Percentiles rank a stretch among this genome's conserved stretches.
Evolutionary conservation across 2,113 vertebrate genomes (phyloP).

Genomic region (Columba livia): DNA sequence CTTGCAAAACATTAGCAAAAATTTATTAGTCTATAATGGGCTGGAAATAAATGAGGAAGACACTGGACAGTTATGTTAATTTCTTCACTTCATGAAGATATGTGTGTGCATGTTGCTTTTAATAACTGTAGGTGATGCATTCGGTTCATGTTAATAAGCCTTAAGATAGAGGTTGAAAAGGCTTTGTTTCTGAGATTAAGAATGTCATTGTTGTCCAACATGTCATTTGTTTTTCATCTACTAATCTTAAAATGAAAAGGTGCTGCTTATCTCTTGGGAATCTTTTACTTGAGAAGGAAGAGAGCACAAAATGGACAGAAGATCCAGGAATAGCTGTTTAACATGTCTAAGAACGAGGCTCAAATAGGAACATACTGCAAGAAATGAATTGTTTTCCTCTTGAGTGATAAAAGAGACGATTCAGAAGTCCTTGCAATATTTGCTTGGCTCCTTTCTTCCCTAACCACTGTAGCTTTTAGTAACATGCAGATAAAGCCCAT

Average conservation of each 20-base stretch:
- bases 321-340: not conserved
- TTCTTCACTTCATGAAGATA: not conserved
- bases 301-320: not conserved
- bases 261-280: conserved; percentile 51
- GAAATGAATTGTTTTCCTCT: not conserved
- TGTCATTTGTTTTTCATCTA: conserved; percentile 2
- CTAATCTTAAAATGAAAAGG: conserved; percentile 7
- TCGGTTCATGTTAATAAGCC: not conserved
- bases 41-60: not conserved
- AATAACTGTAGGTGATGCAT: not conserved
- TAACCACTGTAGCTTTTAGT: not conserved
- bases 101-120: not conserved
- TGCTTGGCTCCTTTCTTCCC: not conserved
- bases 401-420: not conserved
- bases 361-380: not conserved
- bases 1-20: not conserved
- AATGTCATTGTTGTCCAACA: not conserved
- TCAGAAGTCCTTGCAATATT: not conserved
- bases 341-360: not conserved
- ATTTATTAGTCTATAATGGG: not conserved
- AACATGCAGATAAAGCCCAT: not conserved
- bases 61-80: not conserved
- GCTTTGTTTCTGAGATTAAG: not conserved
- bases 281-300: not conserved
- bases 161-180: not conserved